These are phyloP conservation scores for Onychomys leucogaster DNA, from an alignment of 2,797 vertebrate species.

Conservation along the genomic window DNA sequence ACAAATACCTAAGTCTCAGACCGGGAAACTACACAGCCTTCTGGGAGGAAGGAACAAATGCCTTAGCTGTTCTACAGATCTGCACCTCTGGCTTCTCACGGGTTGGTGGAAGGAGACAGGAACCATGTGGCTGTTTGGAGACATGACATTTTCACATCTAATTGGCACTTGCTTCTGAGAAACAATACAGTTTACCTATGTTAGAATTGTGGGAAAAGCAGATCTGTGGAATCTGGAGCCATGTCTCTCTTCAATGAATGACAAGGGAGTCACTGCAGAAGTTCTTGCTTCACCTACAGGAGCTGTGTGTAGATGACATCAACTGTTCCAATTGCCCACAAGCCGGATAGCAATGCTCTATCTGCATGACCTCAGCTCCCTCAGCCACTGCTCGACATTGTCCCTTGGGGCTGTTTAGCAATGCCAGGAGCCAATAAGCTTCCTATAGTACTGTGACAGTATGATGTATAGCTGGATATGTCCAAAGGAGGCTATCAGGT, in stretches of 20 bases:
- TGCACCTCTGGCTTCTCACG: constrained; percentile 99
- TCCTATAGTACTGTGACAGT: too few species aligned
- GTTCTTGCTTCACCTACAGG: background rate
- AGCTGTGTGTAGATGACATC: background rate
- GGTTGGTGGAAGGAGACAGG: constrained; percentile 96
- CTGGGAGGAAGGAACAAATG: constrained; percentile 79
- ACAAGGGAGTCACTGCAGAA: background rate
- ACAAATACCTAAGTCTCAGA: constrained; percentile 89
- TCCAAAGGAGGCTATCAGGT: background rate
- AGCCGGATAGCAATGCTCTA: background rate
- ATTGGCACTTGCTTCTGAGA: constrained; percentile 98
- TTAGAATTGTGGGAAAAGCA: background rate
- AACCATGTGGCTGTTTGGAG: constrained; percentile 98
- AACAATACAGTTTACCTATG: constrained; percentile 93
- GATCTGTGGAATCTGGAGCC: background rate
- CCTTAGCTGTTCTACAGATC: constrained; percentile 94
- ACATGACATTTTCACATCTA: constrained; percentile 94
- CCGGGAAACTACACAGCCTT: constrained; percentile 86
- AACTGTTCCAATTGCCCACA: background rate
- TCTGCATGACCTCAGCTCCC: background rate
- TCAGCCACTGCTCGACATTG: background rate
- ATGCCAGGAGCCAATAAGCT: background rate
- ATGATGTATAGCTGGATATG: background rate
- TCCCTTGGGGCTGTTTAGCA: background rate
- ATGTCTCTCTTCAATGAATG: background rate